These are phyloP conservation scores for Cotesia glomerata DNA, from an alignment of 1,140 invertebrate species.

Conservation along the genomic window DNA sequence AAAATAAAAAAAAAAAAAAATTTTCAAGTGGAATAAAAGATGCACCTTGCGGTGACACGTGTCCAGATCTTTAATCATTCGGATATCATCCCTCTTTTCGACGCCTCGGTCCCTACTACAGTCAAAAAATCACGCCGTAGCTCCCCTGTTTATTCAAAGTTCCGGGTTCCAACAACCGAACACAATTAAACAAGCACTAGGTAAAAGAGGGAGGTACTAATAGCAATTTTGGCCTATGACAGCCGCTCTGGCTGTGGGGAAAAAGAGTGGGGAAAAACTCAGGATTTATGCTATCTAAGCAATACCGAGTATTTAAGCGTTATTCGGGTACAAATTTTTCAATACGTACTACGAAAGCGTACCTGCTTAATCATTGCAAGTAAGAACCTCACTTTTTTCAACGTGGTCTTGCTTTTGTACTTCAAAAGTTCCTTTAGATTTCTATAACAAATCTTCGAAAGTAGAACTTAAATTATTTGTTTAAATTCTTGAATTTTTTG, in stretches of 20 bases:
- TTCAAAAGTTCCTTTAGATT: too few relatives aligned
- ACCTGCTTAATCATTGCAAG: too few relatives aligned
- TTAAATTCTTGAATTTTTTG: too few relatives aligned
- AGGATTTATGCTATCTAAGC: not conserved
- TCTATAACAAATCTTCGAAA: too few relatives aligned
- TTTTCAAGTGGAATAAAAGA: not conserved
- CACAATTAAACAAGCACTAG: not conserved
- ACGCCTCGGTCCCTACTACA: conserved; percentile 29
- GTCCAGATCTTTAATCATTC: conserved; percentile 30
- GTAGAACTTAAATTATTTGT: too few relatives aligned
- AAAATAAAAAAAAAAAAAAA: not conserved
- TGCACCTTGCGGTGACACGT: conserved; percentile 25
- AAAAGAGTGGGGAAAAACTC: not conserved
- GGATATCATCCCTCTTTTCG: conserved; percentile 24
- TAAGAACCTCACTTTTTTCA: too few relatives aligned
- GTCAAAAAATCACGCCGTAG: conserved; percentile 23
- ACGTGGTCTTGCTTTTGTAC: too few relatives aligned
- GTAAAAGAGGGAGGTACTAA: not conserved
- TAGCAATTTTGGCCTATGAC: not conserved
- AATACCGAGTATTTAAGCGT: not conserved
- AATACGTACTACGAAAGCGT: too few relatives aligned
- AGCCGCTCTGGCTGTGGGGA: not conserved
- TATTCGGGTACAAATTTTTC: not conserved
- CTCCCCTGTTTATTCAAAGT: too few relatives aligned
- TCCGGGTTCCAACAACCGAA: not conserved